Evolutionary conservation across 2,888 invertebrate genomes (phyloP).

Genomic region (Frankliniella intonsa): DNA sequence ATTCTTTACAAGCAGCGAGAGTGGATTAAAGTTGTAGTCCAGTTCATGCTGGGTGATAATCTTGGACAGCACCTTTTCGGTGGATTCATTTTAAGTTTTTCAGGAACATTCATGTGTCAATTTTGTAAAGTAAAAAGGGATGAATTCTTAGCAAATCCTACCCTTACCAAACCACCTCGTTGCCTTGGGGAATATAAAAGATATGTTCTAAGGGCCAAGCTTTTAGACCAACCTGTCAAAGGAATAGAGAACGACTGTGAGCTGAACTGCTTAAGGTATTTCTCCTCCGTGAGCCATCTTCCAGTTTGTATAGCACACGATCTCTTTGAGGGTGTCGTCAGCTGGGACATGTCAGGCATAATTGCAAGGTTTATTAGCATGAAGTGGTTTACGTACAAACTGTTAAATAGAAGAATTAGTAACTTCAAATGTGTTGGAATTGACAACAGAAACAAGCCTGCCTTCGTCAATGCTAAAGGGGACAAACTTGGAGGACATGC

Average conservation of each 20-base stretch:
- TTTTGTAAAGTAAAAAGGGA: not conserved
- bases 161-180: not conserved
- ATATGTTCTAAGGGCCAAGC: not conserved
- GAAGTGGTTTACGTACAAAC: not conserved
- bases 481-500: not conserved
- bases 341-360: not conserved
- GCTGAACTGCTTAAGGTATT: not conserved
- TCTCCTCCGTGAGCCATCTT: not conserved
- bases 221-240: not conserved
- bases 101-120: not conserved
- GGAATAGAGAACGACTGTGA: not conserved
- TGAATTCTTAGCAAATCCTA: not conserved
- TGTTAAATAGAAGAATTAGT: not conserved
- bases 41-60: not conserved
- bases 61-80: not conserved
- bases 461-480: not conserved
- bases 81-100: not conserved
- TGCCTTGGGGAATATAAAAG: not conserved
- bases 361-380: not conserved
- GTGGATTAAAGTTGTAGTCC: not conserved
- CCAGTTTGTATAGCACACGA: not conserved
- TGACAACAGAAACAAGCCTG: not conserved
- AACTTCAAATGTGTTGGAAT: not conserved
- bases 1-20: not conserved
- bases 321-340: not conserved